Percentiles rank a stretch among this genome's conserved stretches.
Evolutionary conservation across 1,140 invertebrate species (phyloP).

Genomic region (Drosophila subobscura): DNA sequence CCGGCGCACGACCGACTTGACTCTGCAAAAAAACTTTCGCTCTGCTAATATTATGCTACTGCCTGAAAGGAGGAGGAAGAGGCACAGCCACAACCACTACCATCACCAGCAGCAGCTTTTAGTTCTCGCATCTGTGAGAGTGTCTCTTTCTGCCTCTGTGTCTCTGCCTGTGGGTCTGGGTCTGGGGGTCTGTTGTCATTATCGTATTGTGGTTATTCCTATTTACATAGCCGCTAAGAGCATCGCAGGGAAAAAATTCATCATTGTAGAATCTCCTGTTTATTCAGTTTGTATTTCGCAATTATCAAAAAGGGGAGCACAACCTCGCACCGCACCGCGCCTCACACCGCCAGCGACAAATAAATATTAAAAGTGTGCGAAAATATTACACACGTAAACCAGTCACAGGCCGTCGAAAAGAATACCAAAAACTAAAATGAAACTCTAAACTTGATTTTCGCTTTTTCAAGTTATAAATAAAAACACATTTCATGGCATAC

Average conservation of each 20-base stretch:
- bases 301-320: constrained; percentile 54
- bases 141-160: not conserved
- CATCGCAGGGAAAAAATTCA: constrained; percentile 28
- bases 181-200: constrained; percentile 36
- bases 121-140: no score
- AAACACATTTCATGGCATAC: constrained; percentile 41
- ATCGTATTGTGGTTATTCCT: constrained; percentile 36
- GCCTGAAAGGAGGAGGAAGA: not conserved
- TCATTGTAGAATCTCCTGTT: constrained; percentile 40
- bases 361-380: constrained; percentile 75
- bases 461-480: constrained; percentile 21
- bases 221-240: constrained; percentile 33
- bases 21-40: constrained; percentile 62
- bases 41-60: constrained; percentile 26
- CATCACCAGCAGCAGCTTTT: no score
- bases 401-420: constrained; percentile 34
- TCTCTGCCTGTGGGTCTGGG: constrained; percentile 15
- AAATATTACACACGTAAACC: constrained; percentile 66
- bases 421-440: constrained; percentile 9
- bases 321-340: not conserved
- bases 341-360: constrained; percentile 10
- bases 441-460: constrained; percentile 44
- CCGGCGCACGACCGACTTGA: constrained; percentile 32
- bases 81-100: no score
- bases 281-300: constrained; percentile 51